These are phyloP conservation scores for Podarcis raffonei DNA, from an alignment of 2,113 vertebrate species.

Conservation along the genomic window DNA sequence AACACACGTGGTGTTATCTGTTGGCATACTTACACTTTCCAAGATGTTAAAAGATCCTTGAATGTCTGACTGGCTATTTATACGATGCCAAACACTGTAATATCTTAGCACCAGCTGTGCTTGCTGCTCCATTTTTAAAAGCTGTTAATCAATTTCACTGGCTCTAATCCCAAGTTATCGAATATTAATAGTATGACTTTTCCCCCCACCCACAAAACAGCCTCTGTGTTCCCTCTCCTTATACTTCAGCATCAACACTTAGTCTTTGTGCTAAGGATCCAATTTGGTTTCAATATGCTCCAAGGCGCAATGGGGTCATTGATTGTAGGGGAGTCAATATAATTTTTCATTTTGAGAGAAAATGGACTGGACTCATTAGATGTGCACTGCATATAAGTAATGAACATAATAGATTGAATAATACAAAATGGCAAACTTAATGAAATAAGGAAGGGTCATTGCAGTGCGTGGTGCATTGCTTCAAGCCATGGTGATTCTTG, in stretches of 20 bases:
- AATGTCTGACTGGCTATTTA: rapidly evolving
- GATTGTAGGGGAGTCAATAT: background rate
- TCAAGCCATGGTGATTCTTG: background rate
- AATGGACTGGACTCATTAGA: background rate
- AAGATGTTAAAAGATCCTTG: background rate
- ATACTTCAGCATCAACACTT: background rate
- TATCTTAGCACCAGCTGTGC: background rate
- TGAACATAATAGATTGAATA: background rate
- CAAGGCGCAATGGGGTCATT: background rate
- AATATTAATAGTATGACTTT: background rate
- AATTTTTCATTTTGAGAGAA: background rate
- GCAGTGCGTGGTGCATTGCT: background rate
- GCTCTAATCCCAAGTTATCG: background rate
- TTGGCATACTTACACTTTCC: background rate
- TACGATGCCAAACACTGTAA: background rate
- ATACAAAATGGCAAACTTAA: background rate
- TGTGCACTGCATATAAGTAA: background rate
- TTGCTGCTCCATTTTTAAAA: background rate
- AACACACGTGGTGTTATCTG: background rate
- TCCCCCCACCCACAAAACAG: rapidly evolving
- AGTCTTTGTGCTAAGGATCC: background rate
- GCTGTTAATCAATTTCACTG: background rate
- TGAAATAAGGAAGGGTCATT: background rate
- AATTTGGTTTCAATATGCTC: rapidly evolving
- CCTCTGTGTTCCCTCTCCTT: background rate